phyloP scores from a whole-genome alignment of 2,888 invertebrate genomes.

The Oxytorus armatus region DNA sequence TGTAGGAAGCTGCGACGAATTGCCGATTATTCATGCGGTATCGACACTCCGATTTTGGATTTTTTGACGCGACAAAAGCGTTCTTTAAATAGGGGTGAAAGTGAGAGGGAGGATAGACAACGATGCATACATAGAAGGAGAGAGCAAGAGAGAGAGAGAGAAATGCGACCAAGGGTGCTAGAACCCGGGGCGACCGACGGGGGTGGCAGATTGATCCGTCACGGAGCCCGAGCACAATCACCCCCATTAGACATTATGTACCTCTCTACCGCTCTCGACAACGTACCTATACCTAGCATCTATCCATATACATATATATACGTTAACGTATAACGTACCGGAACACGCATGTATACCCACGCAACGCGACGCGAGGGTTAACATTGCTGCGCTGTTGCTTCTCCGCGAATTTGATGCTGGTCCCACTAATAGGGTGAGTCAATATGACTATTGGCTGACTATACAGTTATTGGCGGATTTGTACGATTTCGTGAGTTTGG shows the following conservation, averaged over 20 bases:
- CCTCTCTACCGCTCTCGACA: conserved; percentile 75
- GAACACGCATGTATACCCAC: conserved; percentile 71
- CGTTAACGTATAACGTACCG: conserved; percentile 63
- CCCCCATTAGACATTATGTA: conserved; percentile 84
- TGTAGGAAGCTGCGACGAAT: conserved; percentile 79
- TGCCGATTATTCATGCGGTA: conserved; percentile 79
- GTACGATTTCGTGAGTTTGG: no score
- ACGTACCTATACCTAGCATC: conserved; percentile 26
- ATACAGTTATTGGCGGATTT: conserved; percentile 23
- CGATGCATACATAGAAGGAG: conserved; percentile 1
- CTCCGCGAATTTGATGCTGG: conserved; percentile 58
- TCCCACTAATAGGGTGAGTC: conserved; percentile 34
- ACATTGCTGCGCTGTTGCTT: conserved; percentile 65
- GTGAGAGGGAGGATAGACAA: conserved; percentile 19
- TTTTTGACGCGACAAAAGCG: conserved; percentile 74
- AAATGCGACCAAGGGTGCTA: conserved; percentile 64
- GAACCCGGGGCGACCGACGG: conserved; percentile 75
- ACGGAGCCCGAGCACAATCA: conserved; percentile 84
- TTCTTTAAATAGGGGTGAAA: no score
- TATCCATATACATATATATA: conserved; percentile 52
- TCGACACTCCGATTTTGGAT: conserved; percentile 77
- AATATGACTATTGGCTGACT: conserved; percentile 24
- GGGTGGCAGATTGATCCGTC: conserved; percentile 84
- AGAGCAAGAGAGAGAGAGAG: conserved; percentile 65
- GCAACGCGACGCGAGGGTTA: conserved; percentile 61